Conservation (phyloP, 2,888 invertebrate genomes). For the Cephus nigrinus region DNA sequence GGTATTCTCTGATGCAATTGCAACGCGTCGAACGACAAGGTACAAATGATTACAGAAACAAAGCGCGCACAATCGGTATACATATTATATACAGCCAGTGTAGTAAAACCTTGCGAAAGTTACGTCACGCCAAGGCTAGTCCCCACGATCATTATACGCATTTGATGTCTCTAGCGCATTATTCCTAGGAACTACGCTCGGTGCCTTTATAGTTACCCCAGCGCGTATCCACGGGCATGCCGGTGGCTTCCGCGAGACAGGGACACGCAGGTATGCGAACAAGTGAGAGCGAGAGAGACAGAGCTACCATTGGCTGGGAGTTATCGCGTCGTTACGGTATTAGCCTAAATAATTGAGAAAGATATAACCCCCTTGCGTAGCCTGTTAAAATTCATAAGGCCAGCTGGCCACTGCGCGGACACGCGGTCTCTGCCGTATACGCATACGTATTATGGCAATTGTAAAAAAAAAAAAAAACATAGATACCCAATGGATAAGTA, state of each 20-base stretch:
- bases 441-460: neutral
- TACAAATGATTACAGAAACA: constrained; percentile 21
- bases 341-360: constrained; percentile 4
- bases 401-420: neutral
- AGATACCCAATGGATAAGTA: neutral
- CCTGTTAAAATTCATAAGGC: constrained; percentile 3
- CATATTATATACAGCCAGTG: neutral
- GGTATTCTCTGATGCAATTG: neutral
- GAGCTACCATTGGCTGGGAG: neutral
- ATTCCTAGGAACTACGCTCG: constrained; percentile 52
- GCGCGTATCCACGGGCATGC: constrained; percentile 29
- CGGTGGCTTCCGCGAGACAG: neutral
- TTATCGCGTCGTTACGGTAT: constrained; percentile 5
- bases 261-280: neutral
- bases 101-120: constrained; percentile 58
- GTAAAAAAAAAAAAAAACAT: neutral
- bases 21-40: constrained; percentile 21
- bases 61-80: constrained; percentile 29
- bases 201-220: constrained; percentile 28
- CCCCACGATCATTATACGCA: constrained; percentile 42
- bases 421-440: neutral
- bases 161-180: constrained; percentile 41
- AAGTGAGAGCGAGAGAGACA: neutral
- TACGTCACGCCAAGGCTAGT: constrained; percentile 58
- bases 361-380: neutral